A percentile compares a stretch with the other conserved stretches of the same genome.
phyloP scores from a whole-genome alignment of 2,113 vertebrate species.

The Ptychochromis oligacanthus region DNA sequence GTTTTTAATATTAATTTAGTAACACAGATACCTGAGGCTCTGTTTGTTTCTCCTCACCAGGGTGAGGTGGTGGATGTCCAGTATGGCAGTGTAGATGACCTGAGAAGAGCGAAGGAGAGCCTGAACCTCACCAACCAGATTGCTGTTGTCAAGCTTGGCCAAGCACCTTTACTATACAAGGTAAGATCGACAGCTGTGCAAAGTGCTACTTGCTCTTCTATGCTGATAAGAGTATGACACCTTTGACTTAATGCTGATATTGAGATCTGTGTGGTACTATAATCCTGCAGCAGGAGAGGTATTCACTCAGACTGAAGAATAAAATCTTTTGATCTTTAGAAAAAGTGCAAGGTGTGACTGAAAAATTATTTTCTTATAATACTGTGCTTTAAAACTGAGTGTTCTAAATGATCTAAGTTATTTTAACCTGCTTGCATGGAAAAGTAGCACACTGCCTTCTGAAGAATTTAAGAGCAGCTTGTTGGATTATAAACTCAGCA shows the following conservation, averaged over 20 bases:
- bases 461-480: background rate
- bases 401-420: background rate
- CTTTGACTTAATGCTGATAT: background rate
- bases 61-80: conserved; percentile 90
- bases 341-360: conserved; percentile 2
- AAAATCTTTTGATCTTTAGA: conserved; percentile 11
- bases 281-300: conserved; percentile 9
- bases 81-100: conserved; percentile 85
- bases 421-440: background rate
- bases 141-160: conserved; percentile 91
- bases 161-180: conserved; percentile 90
- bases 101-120: conserved; percentile 77
- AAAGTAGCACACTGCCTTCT: background rate
- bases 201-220: background rate
- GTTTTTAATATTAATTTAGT: background rate
- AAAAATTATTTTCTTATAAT: conserved; percentile 8
- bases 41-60: conserved; percentile 65
- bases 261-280: conserved; percentile 14
- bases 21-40: background rate
- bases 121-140: conserved; percentile 86
- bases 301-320: background rate
- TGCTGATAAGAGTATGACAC: background rate
- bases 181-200: conserved; percentile 70
- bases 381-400: background rate
- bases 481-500: background rate